Conservation (phyloP, 2,797 vertebrate species). For the Apodemus agrarius region DNA sequence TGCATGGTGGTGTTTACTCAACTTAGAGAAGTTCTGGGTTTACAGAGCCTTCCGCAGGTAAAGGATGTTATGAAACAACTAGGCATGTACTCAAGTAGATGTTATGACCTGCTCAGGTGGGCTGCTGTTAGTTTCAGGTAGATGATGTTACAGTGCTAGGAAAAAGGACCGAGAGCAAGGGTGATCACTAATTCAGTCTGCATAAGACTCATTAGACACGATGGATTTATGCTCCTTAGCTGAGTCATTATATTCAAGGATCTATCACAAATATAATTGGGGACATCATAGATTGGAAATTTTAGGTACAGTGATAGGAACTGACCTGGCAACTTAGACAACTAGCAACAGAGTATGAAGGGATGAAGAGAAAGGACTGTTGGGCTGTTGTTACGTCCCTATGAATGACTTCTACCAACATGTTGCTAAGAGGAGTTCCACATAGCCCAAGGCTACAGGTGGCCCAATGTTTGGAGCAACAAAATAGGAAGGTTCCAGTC, state of each 20-base stretch:
- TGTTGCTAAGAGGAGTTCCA: background rate
- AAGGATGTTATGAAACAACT: background rate
- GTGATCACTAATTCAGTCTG: background rate
- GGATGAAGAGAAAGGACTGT: background rate
- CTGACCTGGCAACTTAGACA: background rate
- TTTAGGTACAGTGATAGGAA: background rate
- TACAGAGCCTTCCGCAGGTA: background rate
- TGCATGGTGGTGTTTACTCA: background rate
- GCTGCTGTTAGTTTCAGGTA: background rate
- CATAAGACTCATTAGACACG: background rate
- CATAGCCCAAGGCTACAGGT: background rate
- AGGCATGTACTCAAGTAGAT: background rate
- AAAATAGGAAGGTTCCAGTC: background rate
- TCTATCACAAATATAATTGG: background rate
- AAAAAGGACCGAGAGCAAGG: background rate
- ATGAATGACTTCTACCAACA: background rate
- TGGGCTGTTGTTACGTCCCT: background rate
- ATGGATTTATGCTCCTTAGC: background rate
- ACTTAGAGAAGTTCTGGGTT: background rate
- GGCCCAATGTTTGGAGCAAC: background rate
- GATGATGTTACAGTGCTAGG: background rate
- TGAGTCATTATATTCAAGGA: background rate
- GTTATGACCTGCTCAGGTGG: background rate
- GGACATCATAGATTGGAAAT: background rate
- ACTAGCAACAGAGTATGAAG: background rate